Conservation (phyloP, 2,113 vertebrate species). For the Aplodontia rufa region DNA sequence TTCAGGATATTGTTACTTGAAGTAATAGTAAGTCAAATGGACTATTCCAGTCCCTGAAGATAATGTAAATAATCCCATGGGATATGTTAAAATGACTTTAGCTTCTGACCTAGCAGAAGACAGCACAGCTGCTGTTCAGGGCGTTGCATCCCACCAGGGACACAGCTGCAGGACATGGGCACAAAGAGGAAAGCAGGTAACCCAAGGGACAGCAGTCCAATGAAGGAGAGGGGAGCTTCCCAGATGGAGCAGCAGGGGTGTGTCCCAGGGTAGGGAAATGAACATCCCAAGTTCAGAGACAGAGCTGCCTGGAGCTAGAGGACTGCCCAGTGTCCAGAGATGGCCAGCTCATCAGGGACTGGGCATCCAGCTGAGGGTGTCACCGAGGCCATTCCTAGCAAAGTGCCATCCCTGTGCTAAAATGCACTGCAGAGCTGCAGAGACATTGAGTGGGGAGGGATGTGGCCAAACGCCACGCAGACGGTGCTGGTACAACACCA, state of each 20-base stretch:
- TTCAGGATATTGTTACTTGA: not conserved
- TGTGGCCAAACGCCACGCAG: not conserved
- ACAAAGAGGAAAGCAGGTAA: not conserved
- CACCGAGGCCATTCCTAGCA: rapidly evolving
- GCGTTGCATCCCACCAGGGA: not conserved
- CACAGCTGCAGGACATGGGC: rapidly evolving
- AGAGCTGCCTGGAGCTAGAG: not conserved
- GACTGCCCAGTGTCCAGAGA: not conserved
- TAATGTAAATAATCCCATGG: not conserved
- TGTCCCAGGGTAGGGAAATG: not conserved
- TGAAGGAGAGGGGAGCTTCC: rapidly evolving
- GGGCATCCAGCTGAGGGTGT: not conserved
- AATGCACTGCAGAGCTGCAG: rapidly evolving
- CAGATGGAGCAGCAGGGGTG: not conserved
- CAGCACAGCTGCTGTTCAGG: not conserved
- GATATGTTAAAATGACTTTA: not conserved
- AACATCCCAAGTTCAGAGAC: not conserved
- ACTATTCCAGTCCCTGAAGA: not conserved
- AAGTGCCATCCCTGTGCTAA: rapidly evolving
- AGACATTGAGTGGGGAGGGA: rapidly evolving
- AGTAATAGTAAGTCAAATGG: not conserved
- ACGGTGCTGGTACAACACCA: rapidly evolving
- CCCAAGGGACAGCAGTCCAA: not conserved
- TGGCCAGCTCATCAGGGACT: not conserved
- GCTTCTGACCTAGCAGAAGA: not conserved